These are phyloP conservation scores for Carpatolechia fugitivella DNA, from an alignment of 2,888 invertebrate species.

Conservation along the genomic window DNA sequence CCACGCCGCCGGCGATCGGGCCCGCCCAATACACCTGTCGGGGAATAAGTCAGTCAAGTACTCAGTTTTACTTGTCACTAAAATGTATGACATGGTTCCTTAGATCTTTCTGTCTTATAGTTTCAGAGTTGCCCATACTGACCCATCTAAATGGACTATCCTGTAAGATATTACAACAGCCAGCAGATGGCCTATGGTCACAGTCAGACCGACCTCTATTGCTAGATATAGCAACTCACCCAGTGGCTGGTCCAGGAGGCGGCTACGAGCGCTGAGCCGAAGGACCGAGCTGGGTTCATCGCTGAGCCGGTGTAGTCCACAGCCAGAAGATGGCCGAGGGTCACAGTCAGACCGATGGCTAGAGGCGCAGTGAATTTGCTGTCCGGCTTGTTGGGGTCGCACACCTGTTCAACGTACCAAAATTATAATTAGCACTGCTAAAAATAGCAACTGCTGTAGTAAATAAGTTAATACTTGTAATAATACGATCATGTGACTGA, in stretches of 20 bases:
- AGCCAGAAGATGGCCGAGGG: slow-evolving; percentile 90
- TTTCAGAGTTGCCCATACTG: no score
- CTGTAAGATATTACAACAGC: no score
- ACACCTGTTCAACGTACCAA: slow-evolving; percentile 53
- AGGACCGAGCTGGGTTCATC: slow-evolving; percentile 95
- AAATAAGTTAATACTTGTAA: no score
- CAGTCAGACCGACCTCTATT: neutral
- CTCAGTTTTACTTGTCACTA: no score
- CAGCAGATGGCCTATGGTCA: neutral
- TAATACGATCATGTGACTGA: no score
- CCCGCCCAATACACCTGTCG: slow-evolving; percentile 91
- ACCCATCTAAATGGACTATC: no score
- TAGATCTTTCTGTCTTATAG: no score
- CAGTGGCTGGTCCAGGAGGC: slow-evolving; percentile 89
- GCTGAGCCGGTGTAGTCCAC: slow-evolving; percentile 92
- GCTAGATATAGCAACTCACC: slow-evolving; percentile 72
- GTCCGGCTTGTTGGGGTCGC: slow-evolving; percentile 88
- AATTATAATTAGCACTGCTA: neutral
- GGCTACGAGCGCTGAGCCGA: slow-evolving; percentile 91
- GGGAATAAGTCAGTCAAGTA: no score
- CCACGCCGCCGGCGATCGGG: slow-evolving; percentile 88
- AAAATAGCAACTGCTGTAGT: no score
- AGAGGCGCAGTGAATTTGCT: slow-evolving; percentile 90
- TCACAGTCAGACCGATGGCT: slow-evolving; percentile 92
- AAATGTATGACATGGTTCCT: no score